phyloP scores from a whole-genome alignment of 1,140 invertebrate species.

The Pectinophora gossypiella region DNA sequence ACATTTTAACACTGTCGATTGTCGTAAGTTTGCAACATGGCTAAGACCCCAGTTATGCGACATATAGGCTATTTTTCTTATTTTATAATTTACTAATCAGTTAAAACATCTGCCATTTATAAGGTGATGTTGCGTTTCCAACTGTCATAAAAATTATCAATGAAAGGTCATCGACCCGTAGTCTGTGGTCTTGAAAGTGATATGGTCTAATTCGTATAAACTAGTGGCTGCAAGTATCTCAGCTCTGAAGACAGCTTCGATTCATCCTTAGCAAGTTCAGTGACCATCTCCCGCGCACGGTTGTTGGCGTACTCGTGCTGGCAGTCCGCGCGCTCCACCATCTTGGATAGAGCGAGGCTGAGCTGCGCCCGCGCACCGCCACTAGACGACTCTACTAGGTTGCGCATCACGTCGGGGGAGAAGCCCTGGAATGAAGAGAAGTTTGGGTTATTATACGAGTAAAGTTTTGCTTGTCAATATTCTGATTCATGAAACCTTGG shows the following conservation, averaged over 20 bases:
- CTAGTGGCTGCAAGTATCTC: slow-evolving; percentile 62
- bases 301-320: slow-evolving; percentile 71
- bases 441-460: neutral
- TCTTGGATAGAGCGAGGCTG: slow-evolving; percentile 63
- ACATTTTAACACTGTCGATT: no score
- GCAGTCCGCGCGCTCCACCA: slow-evolving; percentile 71
- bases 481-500: no score
- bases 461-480: no score
- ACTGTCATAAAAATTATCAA: no score
- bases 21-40: no score
- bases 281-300: slow-evolving; percentile 69
- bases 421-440: slow-evolving; percentile 68
- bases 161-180: no score
- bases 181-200: no score
- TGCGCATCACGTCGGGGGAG: slow-evolving; percentile 62
- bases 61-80: no score
- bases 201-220: slow-evolving; percentile 50
- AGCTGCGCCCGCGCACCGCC: slow-evolving; percentile 72
- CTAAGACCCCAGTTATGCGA: no score
- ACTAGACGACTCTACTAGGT: slow-evolving; percentile 61
- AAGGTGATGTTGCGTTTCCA: no score
- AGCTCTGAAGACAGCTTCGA: slow-evolving; percentile 71
- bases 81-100: no score
- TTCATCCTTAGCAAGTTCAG: slow-evolving; percentile 66
- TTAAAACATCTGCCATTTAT: no score